Base-by-base conservation (phyloP, 2,888 invertebrate species). In the Macropis europaea region DNA sequence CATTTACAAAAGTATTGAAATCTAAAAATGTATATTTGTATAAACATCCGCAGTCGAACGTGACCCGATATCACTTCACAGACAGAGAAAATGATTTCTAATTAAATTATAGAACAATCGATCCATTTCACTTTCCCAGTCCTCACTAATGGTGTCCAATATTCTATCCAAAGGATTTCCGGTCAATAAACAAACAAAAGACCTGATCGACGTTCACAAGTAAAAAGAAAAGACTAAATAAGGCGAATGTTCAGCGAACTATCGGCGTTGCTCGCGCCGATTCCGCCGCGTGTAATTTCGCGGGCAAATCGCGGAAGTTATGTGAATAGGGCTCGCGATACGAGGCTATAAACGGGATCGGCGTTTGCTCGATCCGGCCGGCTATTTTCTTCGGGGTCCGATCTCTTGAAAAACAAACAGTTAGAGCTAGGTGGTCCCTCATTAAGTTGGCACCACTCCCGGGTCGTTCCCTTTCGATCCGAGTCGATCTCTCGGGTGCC, bases 391-490 rank as follows among this genome's bases (percentile, higher is more conserved):
- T 43, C 73, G 62, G 60, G 62, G 67, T 38, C 57, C 34, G 64
- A 57, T 71, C 70, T 53, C 64, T 73, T 56, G 77, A 79, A 82
- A 84, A 85, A 84, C 84, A 83, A 84, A 84, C 83, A 79, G 76
- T 81, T 77, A 67, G 74, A 86, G 77, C 80, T 83, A 84, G 81
- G 80, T 85, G 82, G 83, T 82, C 83, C 82, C 85, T 86, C 86
- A 84, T 86, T 86, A 87, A 82, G 82, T 85, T 87, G 84, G 84
- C 84, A 86, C 84, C 81, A 82, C 78, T 78, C 81, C 73, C 57
- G 69, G 77, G 79, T 81, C 82, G 82, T 81, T 84, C 82, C 81
- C 82, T 81, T 79, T 71, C 76, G 76, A 81, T 82, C 79, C 82
- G 47, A 76, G 77, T 66, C 64, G 78, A 80, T 80, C 48, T 80